phyloP scores from a whole-genome alignment of 2,113 vertebrate species.

The Catharus bicknelli region DNA sequence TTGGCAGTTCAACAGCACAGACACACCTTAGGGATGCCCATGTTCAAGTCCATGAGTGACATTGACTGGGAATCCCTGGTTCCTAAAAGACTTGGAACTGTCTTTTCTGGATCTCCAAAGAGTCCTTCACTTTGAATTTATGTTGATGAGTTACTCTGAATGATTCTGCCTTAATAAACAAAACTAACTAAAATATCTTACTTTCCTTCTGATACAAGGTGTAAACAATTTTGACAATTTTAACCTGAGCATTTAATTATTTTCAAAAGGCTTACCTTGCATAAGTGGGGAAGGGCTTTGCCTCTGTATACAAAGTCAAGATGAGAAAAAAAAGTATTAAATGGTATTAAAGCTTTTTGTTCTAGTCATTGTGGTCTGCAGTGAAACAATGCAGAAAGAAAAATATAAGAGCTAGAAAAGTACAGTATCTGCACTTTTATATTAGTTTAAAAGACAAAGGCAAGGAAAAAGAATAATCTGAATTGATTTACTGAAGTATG shows the following conservation, averaged over 20 bases:
- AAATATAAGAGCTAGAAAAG: background rate
- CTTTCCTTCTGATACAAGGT: background rate
- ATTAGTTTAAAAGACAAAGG: background rate
- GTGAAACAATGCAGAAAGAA: background rate
- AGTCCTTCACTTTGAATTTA: background rate
- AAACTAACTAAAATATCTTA: background rate
- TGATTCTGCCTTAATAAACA: background rate
- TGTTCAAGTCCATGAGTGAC: background rate
- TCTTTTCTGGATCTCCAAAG: background rate
- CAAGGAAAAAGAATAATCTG: background rate
- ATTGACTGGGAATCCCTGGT: background rate
- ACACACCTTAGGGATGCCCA: background rate
- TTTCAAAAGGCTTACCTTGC: background rate
- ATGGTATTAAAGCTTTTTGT: background rate
- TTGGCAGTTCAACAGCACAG: background rate
- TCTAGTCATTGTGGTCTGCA: background rate
- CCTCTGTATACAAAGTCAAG: background rate
- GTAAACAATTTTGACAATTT: background rate
- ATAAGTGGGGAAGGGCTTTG: rapidly evolving
- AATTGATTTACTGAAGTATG: background rate
- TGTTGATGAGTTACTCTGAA: background rate
- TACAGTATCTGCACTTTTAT: background rate
- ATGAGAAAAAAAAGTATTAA: background rate
- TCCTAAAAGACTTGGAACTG: background rate
- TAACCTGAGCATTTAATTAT: background rate